These are phyloP conservation scores for Pantelozetes paolii DNA, from an alignment of 2,888 invertebrate genomes.

Conservation along the genomic window DNA sequence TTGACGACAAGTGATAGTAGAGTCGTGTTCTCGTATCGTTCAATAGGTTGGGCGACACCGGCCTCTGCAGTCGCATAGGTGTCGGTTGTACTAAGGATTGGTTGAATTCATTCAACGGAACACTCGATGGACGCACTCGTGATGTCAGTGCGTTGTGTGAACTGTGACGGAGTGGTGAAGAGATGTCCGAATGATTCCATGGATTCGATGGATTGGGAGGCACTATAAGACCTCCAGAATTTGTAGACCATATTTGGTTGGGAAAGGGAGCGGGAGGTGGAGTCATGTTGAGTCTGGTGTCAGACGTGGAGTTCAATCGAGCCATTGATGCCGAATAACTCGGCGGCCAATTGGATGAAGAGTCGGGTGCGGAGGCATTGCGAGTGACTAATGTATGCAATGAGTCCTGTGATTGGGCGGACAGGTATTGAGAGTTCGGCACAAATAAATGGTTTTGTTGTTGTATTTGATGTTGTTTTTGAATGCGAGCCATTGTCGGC, in stretches of 20 bases:
- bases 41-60: slow-evolving; percentile 42
- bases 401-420: slow-evolving; percentile 8
- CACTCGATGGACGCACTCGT: slow-evolving; percentile 6
- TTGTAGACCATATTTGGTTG: slow-evolving; percentile 19
- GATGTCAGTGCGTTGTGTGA: not conserved
- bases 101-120: not conserved
- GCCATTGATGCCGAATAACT: slow-evolving; percentile 53
- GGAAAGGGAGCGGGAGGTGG: slow-evolving; percentile 18
- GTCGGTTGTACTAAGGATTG: not conserved
- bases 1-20: slow-evolving; percentile 81
- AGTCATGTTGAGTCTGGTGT: slow-evolving; percentile 2
- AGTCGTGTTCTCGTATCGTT: slow-evolving; percentile 68
- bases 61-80: slow-evolving; percentile 49
- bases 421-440: slow-evolving; percentile 5
- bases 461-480: not conserved
- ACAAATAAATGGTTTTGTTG: slow-evolving; percentile 1
- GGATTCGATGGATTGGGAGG: slow-evolving; percentile 16
- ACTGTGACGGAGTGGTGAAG: not conserved
- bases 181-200: slow-evolving; percentile 12
- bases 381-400: slow-evolving; percentile 58
- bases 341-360: slow-evolving; percentile 55
- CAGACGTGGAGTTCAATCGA: not conserved
- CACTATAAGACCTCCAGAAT: not conserved
- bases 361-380: slow-evolving; percentile 69
- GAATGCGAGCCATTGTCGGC: not conserved